A percentile compares a stretch with the other conserved stretches of the same genome.
Conservation (phyloP, 1,140 invertebrate genomes). For the Holcopasites calliopsidis region DNA sequence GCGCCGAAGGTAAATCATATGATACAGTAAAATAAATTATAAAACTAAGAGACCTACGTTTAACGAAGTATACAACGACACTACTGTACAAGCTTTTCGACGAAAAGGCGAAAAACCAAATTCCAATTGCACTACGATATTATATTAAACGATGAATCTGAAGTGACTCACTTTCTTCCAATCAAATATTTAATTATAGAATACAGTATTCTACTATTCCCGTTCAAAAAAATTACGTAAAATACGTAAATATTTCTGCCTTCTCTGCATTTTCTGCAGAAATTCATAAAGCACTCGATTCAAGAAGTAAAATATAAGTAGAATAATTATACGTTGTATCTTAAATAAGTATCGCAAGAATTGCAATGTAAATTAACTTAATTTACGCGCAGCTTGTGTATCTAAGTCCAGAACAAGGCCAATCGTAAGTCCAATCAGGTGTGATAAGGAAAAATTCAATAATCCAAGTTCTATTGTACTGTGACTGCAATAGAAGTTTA, state of each 20-base stretch:
- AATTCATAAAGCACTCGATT: too few relatives aligned
- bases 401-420: neutral
- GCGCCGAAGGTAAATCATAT: constrained; percentile 56
- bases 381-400: neutral
- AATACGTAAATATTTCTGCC: neutral
- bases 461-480: neutral
- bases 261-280: neutral
- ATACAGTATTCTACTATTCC: neutral
- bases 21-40: constrained; percentile 62
- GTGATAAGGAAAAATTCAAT: constrained; percentile 3
- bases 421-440: neutral
- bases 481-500: neutral
- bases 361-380: neutral
- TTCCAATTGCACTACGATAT: constrained; percentile 26
- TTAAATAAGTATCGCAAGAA: neutral
- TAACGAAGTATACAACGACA: constrained; percentile 50
- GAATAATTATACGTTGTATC: constrained; percentile 1
- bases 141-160: constrained; percentile 44
- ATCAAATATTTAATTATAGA: neutral
- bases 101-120: neutral
- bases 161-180: constrained; percentile 47
- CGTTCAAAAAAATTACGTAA: constrained; percentile 18
- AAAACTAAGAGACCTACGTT: constrained; percentile 48
- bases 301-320: neutral
- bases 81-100: constrained; percentile 51